Conservation (phyloP, 2,797 vertebrate genomes). For the Poecilia wingei region DNA sequence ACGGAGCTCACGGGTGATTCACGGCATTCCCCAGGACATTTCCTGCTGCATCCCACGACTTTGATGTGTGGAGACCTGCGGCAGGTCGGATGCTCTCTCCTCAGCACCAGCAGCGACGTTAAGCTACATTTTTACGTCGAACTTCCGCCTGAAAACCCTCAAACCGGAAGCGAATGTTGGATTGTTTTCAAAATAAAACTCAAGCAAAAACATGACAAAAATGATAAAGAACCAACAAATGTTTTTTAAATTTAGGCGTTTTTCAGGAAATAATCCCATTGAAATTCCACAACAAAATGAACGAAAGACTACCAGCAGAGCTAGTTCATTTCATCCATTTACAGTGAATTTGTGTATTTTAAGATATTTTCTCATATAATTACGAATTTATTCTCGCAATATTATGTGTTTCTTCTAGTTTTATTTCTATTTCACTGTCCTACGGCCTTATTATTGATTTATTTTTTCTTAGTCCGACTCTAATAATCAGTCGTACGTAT, state of each 20-base stretch:
- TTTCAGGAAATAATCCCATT: background rate
- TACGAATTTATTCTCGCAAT: background rate
- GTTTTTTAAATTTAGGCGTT: background rate
- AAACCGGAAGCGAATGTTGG: background rate
- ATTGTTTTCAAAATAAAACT: conserved; percentile 9
- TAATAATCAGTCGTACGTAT: background rate
- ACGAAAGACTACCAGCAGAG: background rate
- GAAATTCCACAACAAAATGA: background rate
- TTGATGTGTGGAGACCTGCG: background rate
- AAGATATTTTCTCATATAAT: background rate
- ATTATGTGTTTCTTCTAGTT: background rate
- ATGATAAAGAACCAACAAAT: background rate
- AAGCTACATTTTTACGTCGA: background rate
- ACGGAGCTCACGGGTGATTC: background rate
- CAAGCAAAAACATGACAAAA: background rate
- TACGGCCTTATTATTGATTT: background rate
- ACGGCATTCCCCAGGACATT: background rate
- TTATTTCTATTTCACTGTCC: background rate
- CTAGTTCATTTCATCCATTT: too few relatives aligned
- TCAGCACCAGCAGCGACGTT: conserved; percentile 55
- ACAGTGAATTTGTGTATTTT: background rate
- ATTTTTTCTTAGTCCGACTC: background rate
- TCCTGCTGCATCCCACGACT: background rate
- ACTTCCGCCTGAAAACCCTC: background rate
- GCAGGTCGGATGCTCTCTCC: conserved; percentile 55